Conservation (phyloP, 2,113 vertebrate species). For the Nipponia nippon region DNA sequence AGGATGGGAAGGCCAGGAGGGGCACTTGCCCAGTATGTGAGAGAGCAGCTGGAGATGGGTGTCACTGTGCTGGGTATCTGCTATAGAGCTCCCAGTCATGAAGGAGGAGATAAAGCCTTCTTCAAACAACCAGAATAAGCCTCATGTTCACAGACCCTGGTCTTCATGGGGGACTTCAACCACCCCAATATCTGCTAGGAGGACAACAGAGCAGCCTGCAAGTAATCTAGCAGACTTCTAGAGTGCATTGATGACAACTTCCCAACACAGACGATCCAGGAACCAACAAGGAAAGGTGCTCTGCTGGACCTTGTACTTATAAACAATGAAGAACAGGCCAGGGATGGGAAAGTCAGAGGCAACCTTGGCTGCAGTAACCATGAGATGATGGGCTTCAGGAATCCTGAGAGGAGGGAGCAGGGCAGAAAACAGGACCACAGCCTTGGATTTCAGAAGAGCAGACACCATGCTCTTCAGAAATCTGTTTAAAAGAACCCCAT, state of each 20-base stretch:
- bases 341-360: not conserved
- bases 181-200: not conserved
- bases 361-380: not conserved
- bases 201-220: not conserved
- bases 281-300: not conserved
- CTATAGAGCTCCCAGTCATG: not conserved
- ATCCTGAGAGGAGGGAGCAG: not conserved
- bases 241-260: not conserved
- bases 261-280: not conserved
- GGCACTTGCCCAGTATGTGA: not conserved
- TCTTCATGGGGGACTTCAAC: not conserved
- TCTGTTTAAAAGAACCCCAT: not conserved
- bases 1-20: not conserved
- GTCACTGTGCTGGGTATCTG: not conserved
- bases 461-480: not conserved
- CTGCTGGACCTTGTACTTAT: fast-evolving
- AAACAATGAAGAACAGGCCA: not conserved
- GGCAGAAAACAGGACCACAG: not conserved
- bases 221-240: not conserved
- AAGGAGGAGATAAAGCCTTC: not conserved
- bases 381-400: not conserved
- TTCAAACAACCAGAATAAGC: not conserved
- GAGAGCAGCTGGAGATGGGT: not conserved
- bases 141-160: not conserved
- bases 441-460: not conserved